Base-by-base conservation (phyloP, 2,113 vertebrate genomes). In the Anolis carolinensis region DNA sequence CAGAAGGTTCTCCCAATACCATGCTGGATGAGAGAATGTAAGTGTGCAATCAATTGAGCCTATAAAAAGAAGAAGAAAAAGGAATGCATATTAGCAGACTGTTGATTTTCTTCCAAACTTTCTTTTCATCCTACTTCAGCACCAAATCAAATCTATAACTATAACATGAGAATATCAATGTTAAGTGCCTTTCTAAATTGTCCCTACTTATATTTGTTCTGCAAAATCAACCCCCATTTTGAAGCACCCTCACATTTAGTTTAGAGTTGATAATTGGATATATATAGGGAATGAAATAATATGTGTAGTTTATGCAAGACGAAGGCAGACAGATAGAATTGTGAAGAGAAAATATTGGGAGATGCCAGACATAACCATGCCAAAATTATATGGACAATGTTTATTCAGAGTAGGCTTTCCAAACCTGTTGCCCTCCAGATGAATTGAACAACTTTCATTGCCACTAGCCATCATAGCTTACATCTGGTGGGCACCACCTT, bases 1-100 rank as follows among this genome's bases (percentile, higher is more conserved):
- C 95, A 99, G 95, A 48, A 99, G 97, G 90, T 97, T 99, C 91
- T 99, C 98, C 99, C 98, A 99, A 92, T 99, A 99, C 98, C 98
- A 99, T 7, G 98, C 92, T 2, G 98, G 98, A 80, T 98, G 97
- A 34, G 99, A 99, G 93, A 99, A 99, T 0, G 96, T 94, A 88
- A 99, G 95, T 0, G 97, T 98, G 87, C 99, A 99, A 94, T 99
- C 98, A 83, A 97, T 94, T 59, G 97, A 96, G 13, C 93, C 96
- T 96, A 89, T 70, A 88, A 93, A 92, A 95, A 92, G 87, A 86
- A 63, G 59, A 90, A 44, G 39, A 79, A 82, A 87, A 23, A 87
- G 55, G 36, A 90, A n/a, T 85, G 77, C 79, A 88, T 5, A 13
- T 92, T 75, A 82, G 67, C 55, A 85, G 82, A 86, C 55, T 0